Conservation (phyloP, 2,888 invertebrate species). For the Cremastinae sp. region DNA sequence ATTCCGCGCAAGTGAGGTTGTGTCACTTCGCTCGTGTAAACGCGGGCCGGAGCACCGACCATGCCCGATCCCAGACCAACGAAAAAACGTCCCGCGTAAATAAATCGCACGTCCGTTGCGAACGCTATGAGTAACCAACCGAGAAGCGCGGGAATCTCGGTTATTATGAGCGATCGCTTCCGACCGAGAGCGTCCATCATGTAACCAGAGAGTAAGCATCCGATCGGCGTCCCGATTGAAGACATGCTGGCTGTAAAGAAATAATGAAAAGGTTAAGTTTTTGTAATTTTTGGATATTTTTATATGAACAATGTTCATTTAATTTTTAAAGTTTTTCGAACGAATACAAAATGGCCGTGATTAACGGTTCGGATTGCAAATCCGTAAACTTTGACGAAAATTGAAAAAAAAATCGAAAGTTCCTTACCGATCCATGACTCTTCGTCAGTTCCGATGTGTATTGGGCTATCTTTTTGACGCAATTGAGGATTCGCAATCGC, state of each 20-base stretch:
- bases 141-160: constrained; percentile 85
- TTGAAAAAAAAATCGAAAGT: neutral
- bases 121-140: constrained; percentile 86
- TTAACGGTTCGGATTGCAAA: neutral
- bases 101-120: constrained; percentile 83
- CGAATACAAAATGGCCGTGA: neutral
- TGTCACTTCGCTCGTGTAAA: constrained; percentile 87
- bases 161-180: constrained; percentile 84
- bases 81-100: constrained; percentile 85
- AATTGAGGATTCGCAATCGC: constrained; percentile 85
- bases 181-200: constrained; percentile 87
- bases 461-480: constrained; percentile 80
- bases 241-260: constrained; percentile 83
- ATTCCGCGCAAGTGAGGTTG: constrained; percentile 89
- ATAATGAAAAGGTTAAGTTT: neutral
- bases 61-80: constrained; percentile 87
- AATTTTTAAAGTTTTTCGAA: too few species aligned
- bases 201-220: constrained; percentile 87
- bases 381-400: too few species aligned
- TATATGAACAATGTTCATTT: neutral
- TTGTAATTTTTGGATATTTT: neutral
- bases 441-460: constrained; percentile 82
- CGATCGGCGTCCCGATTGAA: constrained; percentile 85
- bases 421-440: constrained; percentile 86
- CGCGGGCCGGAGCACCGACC: constrained; percentile 87